Conservation (phyloP, 1,140 invertebrate species). For the Cydia pomonella region DNA sequence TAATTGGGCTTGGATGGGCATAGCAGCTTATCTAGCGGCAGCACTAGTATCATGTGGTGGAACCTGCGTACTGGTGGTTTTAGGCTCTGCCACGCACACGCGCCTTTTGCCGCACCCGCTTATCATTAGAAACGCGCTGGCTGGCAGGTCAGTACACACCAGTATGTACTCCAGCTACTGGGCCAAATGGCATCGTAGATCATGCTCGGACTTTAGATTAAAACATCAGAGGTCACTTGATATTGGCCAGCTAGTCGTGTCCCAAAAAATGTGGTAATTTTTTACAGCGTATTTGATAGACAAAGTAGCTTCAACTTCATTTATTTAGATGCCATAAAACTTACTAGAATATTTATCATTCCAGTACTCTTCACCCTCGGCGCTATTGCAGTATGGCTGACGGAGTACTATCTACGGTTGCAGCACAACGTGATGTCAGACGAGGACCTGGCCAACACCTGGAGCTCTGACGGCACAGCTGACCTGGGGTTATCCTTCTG, state of each 20-base stretch:
- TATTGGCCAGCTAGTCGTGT: too few relatives aligned
- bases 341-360: constrained; percentile 58
- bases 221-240: too few relatives aligned
- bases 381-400: constrained; percentile 87
- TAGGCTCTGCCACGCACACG: constrained; percentile 58
- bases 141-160: constrained; percentile 52
- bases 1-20: constrained; percentile 68
- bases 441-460: constrained; percentile 87
- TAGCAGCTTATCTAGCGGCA: constrained; percentile 57
- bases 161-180: not conserved
- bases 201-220: too few relatives aligned
- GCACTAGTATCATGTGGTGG: constrained; percentile 58
- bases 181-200: too few relatives aligned
- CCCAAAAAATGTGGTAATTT: too few relatives aligned
- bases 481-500: constrained; percentile 74
- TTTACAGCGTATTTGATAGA: too few relatives aligned
- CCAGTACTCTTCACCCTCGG: constrained; percentile 87
- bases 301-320: too few relatives aligned
- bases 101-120: constrained; percentile 54
- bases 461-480: constrained; percentile 79
- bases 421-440: constrained; percentile 88
- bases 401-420: constrained; percentile 87
- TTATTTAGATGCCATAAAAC: not conserved
- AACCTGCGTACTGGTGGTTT: constrained; percentile 58
- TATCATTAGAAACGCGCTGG: constrained; percentile 58